Evolutionary conservation across 2,888 invertebrate species (phyloP).

Genomic region (Acleris emargana): DNA sequence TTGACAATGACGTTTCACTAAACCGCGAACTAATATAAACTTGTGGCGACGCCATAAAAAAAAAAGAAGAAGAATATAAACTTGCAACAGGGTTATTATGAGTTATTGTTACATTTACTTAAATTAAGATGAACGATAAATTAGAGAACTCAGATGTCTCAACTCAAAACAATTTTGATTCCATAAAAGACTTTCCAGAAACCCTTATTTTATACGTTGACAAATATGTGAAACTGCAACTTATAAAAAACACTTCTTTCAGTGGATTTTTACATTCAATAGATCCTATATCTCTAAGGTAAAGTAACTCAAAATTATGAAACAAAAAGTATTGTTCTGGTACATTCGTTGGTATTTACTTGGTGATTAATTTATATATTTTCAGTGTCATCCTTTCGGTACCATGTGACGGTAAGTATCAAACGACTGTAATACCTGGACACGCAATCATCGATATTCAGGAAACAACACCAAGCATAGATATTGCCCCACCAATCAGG

Average conservation of each 20-base stretch:
- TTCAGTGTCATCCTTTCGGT: conserved; percentile 67
- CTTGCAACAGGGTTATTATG: too few relatives aligned
- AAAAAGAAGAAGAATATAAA: too few relatives aligned
- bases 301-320: conserved; percentile 27
- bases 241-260: conserved; percentile 55
- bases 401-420: conserved; percentile 50
- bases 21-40: too few relatives aligned
- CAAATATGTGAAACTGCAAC: conserved; percentile 60
- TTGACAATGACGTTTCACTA: too few relatives aligned
- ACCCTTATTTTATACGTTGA: conserved; percentile 50
- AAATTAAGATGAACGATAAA: not conserved
- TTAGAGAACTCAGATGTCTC: conserved; percentile 10
- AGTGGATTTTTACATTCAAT: conserved; percentile 67
- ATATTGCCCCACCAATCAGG: conserved; percentile 46
- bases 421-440: conserved; percentile 64
- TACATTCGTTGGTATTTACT: conserved; percentile 5
- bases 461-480: conserved; percentile 42
- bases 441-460: conserved; percentile 59
- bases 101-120: too few relatives aligned
- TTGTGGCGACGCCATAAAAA: too few relatives aligned
- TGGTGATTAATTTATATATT: conserved; percentile 40
- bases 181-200: conserved; percentile 48
- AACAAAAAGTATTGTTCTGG: not conserved
- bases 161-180: conserved; percentile 32
- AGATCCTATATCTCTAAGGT: conserved; percentile 70